Conservation (phyloP, 1,140 invertebrate species). For the Pygmarrhopalites habei region DNA sequence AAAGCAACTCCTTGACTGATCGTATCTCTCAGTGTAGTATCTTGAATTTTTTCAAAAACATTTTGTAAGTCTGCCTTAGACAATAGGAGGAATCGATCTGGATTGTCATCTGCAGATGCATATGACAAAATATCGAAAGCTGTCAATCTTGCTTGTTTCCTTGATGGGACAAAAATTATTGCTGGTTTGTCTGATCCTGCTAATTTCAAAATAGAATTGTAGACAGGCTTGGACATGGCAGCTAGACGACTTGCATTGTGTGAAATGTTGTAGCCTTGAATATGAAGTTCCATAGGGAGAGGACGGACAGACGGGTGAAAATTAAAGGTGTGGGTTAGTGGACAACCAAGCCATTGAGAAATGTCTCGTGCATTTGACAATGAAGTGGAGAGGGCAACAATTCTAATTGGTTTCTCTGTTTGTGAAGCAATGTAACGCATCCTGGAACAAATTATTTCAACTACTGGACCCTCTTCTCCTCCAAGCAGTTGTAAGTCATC, state of each 20-base stretch:
- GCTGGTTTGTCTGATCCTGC: conserved; percentile 75
- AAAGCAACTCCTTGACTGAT: conserved; percentile 91
- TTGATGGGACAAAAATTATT: conserved; percentile 92
- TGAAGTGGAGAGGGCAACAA: conserved; percentile 90
- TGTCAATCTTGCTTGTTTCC: conserved; percentile 85
- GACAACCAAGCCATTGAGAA: conserved; percentile 93
- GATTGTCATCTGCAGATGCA: conserved; percentile 76
- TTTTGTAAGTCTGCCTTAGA: conserved; percentile 59
- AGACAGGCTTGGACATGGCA: conserved; percentile 96
- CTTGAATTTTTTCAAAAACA: conserved; percentile 39
- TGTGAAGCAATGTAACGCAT: conserved; percentile 97
- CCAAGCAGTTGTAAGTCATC: conserved; percentile 85
- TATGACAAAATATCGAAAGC: conserved; percentile 93
- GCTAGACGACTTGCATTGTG: conserved; percentile 91
- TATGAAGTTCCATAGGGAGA: conserved; percentile 87
- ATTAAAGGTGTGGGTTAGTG: conserved; percentile 88
- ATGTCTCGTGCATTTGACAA: conserved; percentile 92
- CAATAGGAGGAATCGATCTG: conserved; percentile 80
- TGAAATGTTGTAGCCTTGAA: conserved; percentile 93
- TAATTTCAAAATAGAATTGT: conserved; percentile 84
- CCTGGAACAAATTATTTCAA: conserved; percentile 95
- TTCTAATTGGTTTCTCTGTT: conserved; percentile 84
- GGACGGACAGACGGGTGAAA: conserved; percentile 97
- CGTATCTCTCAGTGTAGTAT: conserved; percentile 70
- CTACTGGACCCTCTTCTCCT: conserved; percentile 80